A percentile compares a stretch with the other conserved stretches of the same genome.
Conservation (phyloP, 2,888 invertebrate genomes). For the Spicauda simplicius region DNA sequence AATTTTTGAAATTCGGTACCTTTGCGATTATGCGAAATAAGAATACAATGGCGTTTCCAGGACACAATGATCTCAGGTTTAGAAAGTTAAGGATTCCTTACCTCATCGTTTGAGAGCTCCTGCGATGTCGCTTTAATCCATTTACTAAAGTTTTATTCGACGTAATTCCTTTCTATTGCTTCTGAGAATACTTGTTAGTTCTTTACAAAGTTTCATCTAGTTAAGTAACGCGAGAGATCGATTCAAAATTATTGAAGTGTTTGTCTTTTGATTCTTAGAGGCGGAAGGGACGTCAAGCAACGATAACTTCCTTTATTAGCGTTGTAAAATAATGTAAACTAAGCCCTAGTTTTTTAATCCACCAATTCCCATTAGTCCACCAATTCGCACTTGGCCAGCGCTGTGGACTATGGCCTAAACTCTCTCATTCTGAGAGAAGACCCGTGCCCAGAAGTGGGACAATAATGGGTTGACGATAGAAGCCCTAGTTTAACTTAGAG, state of each 20-base stretch:
- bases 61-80: neutral
- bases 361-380: no score
- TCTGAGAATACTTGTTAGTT: constrained; percentile 11
- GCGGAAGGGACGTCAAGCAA: neutral
- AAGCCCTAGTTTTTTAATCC: no score
- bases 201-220: constrained; percentile 14
- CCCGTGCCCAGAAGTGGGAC: no score
- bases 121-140: constrained; percentile 30
- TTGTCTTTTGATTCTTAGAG: neutral
- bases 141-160: constrained; percentile 30
- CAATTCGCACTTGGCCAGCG: no score
- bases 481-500: no score
- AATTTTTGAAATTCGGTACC: no score
- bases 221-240: neutral
- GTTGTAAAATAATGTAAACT: neutral
- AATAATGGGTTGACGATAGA: no score
- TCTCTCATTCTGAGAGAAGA: no score
- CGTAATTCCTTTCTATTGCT: constrained; percentile 22
- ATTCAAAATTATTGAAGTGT: constrained; percentile 14
- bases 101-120: constrained; percentile 21
- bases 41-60: neutral
- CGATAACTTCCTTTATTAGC: neutral
- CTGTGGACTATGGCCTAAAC: no score
- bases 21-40: no score
- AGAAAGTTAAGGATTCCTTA: constrained; percentile 22